Evolutionary conservation across 1,140 invertebrate species (phyloP), one percentile per base, ranked within the genome.

Genomic region (Eupeodes corollae): DNA sequence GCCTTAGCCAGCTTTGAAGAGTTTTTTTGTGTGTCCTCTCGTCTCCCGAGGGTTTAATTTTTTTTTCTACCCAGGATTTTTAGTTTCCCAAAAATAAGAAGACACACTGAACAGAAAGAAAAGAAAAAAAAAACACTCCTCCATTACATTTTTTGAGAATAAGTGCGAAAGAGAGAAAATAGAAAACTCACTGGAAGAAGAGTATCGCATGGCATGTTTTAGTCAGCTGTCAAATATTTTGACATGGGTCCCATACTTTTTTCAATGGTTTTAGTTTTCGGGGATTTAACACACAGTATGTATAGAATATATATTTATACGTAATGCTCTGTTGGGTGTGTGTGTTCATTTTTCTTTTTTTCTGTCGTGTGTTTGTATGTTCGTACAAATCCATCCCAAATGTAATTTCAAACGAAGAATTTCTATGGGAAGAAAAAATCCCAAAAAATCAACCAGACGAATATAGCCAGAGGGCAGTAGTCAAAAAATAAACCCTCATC

Each of bases 221-320:
- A 66, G 63, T 65, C 63, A 66, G 63, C 63, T 66, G 63, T 66
- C 63, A 66, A 66, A 65, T 65, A 56, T 57, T 65, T 65, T 66
- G 63, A 66, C 57, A 66, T 66, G 60, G 63, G 63, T 66, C 59
- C 50, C 60, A 21, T 13, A 26, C 21, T 26, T 26, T 26, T 26
- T 26, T 8, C 21, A 26, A 13, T n/a, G 19, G 40, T 42, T 42
- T 13, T 21, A 42, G 18, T 42, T 16, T 40, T 14, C 26, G 16
- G 13, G 16, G 19, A 42, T 42, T 19, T 19, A 26, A 18, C 18
- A 12, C n/a, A n/a, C n/a, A n/a, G n/a, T n/a, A 34, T 37, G 15
- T 37, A 3, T 34, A 9, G 32, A 34, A 34, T 34, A 34, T 34
- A 34, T 34, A 6, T 37, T 37, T 37, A 3, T 37, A 6, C 21